Percentiles rank a stretch among this genome's conserved stretches.
These are phyloP conservation scores for Rugalucina vietnamica DNA, from an alignment of 2,888 invertebrate genomes.

Conservation along the genomic window DNA sequence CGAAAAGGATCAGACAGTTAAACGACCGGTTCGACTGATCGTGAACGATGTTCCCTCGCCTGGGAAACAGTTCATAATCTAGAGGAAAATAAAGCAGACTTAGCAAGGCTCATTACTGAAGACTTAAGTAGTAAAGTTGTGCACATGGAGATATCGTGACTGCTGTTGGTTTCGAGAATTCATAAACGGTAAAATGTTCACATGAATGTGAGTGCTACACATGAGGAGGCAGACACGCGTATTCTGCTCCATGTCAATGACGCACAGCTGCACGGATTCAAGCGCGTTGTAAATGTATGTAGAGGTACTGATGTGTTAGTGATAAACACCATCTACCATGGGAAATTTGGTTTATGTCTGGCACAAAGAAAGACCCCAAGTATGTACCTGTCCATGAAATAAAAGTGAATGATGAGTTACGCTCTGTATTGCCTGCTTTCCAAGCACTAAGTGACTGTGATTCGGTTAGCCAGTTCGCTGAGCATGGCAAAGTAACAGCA, in stretches of 20 bases:
- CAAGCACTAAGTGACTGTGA: background rate
- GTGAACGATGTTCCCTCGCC: background rate
- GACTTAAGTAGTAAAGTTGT: background rate
- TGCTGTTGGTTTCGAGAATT: background rate
- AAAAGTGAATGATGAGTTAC: background rate
- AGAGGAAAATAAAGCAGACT: background rate
- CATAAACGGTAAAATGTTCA: background rate
- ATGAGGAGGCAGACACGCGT: background rate
- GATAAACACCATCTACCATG: background rate
- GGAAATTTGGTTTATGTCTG: background rate
- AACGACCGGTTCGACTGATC: background rate
- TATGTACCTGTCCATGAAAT: background rate
- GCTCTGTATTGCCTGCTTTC: constrained; percentile 7
- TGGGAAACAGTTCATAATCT: too few species aligned
- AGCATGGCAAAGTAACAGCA: too few species aligned
- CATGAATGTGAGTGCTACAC: constrained; percentile 5
- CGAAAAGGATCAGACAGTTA: background rate
- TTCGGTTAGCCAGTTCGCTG: too few species aligned
- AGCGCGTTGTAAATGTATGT: background rate
- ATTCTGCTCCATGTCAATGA: background rate
- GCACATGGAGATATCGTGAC: background rate
- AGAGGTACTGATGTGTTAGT: background rate
- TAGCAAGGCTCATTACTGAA: background rate
- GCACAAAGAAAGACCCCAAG: background rate
- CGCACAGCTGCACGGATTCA: background rate